Conservation (phyloP, 2,113 vertebrate genomes). For the Bathybates hornii region DNA sequence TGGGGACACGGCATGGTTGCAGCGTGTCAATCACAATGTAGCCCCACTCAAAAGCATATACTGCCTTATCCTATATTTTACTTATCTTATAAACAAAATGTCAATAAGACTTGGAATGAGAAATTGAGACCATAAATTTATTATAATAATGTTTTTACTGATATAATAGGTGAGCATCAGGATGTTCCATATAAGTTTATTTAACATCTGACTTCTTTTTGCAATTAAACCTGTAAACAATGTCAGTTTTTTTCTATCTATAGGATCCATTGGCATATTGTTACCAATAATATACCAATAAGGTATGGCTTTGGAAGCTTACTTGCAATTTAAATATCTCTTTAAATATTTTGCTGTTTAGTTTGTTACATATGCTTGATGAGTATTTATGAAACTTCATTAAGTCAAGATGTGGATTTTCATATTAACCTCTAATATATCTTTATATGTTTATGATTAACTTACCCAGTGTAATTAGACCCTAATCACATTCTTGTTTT, state of each 20-base stretch:
- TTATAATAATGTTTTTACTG: neutral
- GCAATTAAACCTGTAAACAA: neutral
- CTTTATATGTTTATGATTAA: neutral
- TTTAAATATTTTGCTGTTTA: neutral
- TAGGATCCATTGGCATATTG: neutral
- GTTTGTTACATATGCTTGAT: neutral
- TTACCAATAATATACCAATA: neutral
- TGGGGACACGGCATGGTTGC: neutral
- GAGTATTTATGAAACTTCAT: neutral
- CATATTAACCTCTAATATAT: neutral
- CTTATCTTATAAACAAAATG: neutral
- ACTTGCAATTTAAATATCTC: neutral
- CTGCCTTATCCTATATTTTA: neutral
- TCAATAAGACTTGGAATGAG: neutral
- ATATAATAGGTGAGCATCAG: neutral
- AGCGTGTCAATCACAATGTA: neutral
- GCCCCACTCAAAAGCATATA: neutral
- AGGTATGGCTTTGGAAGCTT: neutral
- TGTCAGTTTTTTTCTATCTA: neutral
- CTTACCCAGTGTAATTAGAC: neutral
- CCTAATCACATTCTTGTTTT: neutral
- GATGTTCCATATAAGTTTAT: neutral
- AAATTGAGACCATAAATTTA: neutral
- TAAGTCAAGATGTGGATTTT: neutral
- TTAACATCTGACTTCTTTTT: neutral